Conservation (phyloP, 2,113 vertebrate species). For the Gila orcuttii region DNA sequence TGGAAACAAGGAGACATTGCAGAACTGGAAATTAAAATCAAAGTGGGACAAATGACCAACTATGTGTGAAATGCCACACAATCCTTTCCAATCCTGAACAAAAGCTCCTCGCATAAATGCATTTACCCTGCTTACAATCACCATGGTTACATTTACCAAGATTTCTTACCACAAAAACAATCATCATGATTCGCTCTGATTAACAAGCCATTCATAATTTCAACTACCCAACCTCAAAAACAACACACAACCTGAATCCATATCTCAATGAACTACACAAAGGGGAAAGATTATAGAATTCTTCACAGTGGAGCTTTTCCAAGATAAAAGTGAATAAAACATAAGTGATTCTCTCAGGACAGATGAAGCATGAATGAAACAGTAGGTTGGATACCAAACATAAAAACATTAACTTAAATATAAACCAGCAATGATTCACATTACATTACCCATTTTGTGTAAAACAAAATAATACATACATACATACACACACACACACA, state of each 20-base stretch:
- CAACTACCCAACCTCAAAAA: background rate
- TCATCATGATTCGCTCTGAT: conserved; percentile 12
- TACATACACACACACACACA: conserved; percentile 65
- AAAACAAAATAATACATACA: conserved; percentile 71
- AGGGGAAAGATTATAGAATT: conserved; percentile 34
- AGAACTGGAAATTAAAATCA: conserved; percentile 52
- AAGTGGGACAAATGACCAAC: conserved; percentile 52
- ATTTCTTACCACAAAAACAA: conserved; percentile 22
- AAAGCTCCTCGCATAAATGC: conserved; percentile 6
- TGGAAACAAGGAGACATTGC: conserved; percentile 69
- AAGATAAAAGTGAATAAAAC: background rate
- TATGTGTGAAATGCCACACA: conserved; percentile 30
- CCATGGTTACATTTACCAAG: conserved; percentile 19
- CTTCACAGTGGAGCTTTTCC: conserved; percentile 36
- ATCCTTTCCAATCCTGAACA: conserved; percentile 18
- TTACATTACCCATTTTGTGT: conserved; percentile 71
- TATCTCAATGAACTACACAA: conserved; percentile 12
- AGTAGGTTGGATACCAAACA: conserved; percentile 60
- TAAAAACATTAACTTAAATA: conserved; percentile 65
- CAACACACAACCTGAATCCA: conserved; percentile 23
- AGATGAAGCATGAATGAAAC: conserved; percentile 42
- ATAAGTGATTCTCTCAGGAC: conserved; percentile 8
- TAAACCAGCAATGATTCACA: conserved; percentile 74
- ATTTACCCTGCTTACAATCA: background rate
- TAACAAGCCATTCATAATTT: conserved; percentile 35